These are phyloP conservation scores for Grus americana DNA, from an alignment of 2,113 vertebrate genomes.

Conservation along the genomic window DNA sequence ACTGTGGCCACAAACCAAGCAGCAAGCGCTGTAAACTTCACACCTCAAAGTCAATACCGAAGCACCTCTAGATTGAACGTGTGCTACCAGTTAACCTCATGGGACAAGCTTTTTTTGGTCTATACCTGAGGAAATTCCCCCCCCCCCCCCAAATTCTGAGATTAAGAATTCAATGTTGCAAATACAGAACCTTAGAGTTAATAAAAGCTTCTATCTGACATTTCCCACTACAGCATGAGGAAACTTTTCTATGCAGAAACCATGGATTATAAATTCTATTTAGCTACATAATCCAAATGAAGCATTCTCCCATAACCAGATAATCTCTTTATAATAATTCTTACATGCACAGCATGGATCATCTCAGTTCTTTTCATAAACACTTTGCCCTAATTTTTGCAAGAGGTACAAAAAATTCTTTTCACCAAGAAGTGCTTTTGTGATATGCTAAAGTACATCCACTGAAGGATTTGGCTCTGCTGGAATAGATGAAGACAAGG, in stretches of 20 bases:
- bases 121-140: not conserved
- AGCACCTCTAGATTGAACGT: not conserved
- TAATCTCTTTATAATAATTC: conserved; percentile 40
- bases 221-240: not conserved
- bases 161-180: not conserved
- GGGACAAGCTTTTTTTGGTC: not conserved
- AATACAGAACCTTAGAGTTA: not conserved
- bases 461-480: not conserved
- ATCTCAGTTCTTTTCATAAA: conserved; percentile 24
- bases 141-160: not conserved
- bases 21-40: not conserved
- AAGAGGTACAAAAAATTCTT: not conserved
- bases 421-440: not conserved
- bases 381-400: not conserved
- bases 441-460: not conserved
- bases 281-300: conserved; percentile 11
- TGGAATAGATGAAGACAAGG: not conserved
- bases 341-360: conserved; percentile 5
- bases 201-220: not conserved
- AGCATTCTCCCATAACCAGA: not conserved
- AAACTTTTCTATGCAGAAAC: not conserved
- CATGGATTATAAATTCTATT: not conserved
- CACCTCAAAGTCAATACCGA: not conserved
- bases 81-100: not conserved
- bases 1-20: not conserved